Evolutionary conservation across 1,140 invertebrate species (phyloP).

Genomic region (Phortica variegata): DNA sequence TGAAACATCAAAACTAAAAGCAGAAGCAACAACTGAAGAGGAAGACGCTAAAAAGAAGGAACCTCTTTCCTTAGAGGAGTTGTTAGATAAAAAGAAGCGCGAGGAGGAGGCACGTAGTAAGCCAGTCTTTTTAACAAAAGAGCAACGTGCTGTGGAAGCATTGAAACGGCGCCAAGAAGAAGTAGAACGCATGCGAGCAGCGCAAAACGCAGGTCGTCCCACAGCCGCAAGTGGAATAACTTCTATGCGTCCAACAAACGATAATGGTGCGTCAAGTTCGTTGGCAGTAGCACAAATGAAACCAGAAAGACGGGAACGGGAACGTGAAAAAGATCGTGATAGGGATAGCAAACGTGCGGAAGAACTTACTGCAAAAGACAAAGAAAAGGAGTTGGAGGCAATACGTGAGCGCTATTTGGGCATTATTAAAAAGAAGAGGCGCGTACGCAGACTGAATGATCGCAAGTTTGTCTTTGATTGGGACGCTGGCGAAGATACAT

Average conservation of each 20-base stretch:
- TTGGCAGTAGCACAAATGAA: conserved; percentile 25
- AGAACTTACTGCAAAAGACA: conserved; percentile 76
- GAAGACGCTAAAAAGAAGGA: conserved; percentile 66
- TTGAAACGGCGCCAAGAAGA: conserved; percentile 85
- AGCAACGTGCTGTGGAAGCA: conserved; percentile 88
- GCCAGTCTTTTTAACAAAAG: conserved; percentile 96
- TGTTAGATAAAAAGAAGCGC: conserved; percentile 93
- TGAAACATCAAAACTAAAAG: background rate
- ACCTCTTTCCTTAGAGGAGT: conserved; percentile 93
- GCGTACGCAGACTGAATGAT: conserved; percentile 92
- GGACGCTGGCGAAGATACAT: conserved; percentile 98
- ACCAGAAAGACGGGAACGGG: conserved; percentile 29
- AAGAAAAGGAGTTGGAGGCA: conserved; percentile 88
- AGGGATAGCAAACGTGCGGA: conserved; percentile 58
- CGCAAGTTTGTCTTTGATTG: conserved; percentile 99
- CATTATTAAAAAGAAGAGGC: conserved; percentile 88
- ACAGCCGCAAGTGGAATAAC: conserved; percentile 27
- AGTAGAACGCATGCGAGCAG: conserved; percentile 66
- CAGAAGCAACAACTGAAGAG: conserved; percentile 26
- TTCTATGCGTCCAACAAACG: background rate
- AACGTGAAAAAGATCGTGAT: conserved; percentile 29
- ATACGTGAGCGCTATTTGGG: conserved; percentile 96
- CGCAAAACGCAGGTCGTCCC: conserved; percentile 43
- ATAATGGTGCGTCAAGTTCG: conserved; percentile 24
- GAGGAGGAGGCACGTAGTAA: conserved; percentile 91